Evolutionary conservation across 2,888 invertebrate species (phyloP), one percentile per base, ranked within the genome.

Genomic region (Napeogenes sylphis): DNA sequence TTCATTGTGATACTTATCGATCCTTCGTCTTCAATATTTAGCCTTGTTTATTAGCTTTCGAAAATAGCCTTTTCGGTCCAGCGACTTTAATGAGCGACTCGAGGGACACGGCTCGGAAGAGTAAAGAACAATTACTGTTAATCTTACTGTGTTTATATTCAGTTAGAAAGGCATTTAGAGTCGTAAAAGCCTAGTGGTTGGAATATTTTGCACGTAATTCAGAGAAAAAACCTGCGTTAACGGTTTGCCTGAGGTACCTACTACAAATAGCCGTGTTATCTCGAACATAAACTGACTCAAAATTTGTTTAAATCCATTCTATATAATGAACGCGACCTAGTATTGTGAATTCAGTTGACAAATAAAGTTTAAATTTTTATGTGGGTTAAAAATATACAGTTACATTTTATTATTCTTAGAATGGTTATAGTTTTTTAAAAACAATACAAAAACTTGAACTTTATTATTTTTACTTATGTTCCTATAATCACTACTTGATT

Each of bases 21-120:
- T 62, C 55, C 58, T 64, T 60, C 57, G 53, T 62, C 61, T 59
- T 65, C 59, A 56, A 42, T 61, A 65, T 65, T 60, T 45, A 63
- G 56, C 45, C 58, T 61, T 67, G 61, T 65, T 65, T 67, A 65
- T 67, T 63, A 65, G 63, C 65, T 63, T 63, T 51, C 59, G 61
- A 67, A 65, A 67, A 67, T 65, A 56, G 59, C 61, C 56, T 58
- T 64, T 67, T 62, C 67, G 63, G 62, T 61, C 65, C 65, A 65
- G 61, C 45, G 65, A 59, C 56, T 67, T 67, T 67, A 67, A 67
- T 67, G 63, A 61, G 61, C 59, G 62, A 63, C 63, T 65, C 65
- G 55, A 57, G 65, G 55, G 61, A 65, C 65, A 64, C 58, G 63
- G 56, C 58, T 62, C 59, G 60, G 56, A 64, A 62, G 54, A 63